Conservation (phyloP, 2,113 vertebrate species). For the Pseudorasbora parva region DNA sequence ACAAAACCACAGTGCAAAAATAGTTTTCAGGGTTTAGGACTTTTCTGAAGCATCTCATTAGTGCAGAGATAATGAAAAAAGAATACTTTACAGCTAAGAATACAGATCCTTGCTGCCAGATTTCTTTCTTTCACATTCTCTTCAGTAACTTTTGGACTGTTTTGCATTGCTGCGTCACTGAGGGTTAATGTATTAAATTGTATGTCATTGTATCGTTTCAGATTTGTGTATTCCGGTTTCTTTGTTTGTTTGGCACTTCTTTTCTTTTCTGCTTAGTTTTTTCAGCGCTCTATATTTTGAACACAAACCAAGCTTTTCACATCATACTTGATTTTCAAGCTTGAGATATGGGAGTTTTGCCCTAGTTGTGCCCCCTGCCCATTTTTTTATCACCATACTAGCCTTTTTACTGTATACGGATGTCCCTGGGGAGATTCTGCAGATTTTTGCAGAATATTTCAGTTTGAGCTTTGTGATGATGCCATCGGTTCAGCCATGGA, state of each 20-base stretch:
- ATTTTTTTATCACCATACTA: slow-evolving; percentile 2
- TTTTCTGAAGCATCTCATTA: neutral
- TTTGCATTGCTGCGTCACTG: neutral
- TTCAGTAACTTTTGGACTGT: neutral
- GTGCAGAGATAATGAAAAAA: neutral
- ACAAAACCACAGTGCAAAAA: too few relatives aligned
- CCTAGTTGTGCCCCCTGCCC: neutral
- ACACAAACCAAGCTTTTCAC: neutral
- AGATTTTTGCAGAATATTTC: neutral
- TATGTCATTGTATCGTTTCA: neutral
- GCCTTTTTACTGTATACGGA: neutral
- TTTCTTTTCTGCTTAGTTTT: neutral
- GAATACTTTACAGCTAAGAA: neutral
- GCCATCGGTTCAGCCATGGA: neutral
- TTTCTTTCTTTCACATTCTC: neutral
- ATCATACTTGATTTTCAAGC: neutral
- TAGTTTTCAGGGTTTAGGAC: neutral
- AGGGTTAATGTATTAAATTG: neutral
- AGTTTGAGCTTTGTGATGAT: neutral
- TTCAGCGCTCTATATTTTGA: neutral
- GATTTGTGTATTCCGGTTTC: neutral
- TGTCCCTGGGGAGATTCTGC: neutral
- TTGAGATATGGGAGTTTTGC: neutral
- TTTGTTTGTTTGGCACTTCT: neutral
- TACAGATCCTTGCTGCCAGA: slow-evolving; percentile 1